Percentiles rank a stretch among this genome's conserved stretches.
These are phyloP conservation scores for Sphaerodactylus townsendi DNA, from an alignment of 2,113 vertebrate species.

Conservation along the genomic window DNA sequence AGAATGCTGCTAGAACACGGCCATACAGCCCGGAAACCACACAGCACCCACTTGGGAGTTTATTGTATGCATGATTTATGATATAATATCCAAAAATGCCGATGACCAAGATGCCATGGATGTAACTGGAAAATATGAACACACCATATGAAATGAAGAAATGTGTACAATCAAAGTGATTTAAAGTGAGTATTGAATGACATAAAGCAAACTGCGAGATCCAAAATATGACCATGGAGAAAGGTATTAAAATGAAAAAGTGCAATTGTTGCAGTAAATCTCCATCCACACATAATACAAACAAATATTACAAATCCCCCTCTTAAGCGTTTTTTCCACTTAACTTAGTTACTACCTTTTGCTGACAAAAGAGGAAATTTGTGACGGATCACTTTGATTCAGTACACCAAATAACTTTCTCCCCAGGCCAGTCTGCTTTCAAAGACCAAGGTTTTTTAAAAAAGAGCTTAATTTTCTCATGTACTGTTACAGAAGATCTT, in stretches of 20 bases:
- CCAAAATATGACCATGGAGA: not conserved
- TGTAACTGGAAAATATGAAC: not conserved
- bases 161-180: not conserved
- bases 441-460: not conserved
- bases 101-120: not conserved
- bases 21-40: no score
- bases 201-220: not conserved
- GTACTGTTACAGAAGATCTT: not conserved
- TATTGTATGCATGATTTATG: not conserved
- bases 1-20: no score
- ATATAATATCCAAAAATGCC: not conserved
- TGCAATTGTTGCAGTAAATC: not conserved
- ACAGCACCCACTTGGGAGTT: not conserved
- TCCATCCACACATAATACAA: not conserved
- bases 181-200: not conserved
- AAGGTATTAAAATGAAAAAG: not conserved
- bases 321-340: slow-evolving; percentile 11
- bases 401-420: not conserved
- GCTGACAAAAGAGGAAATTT: slow-evolving; percentile 15
- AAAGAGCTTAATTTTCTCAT: not conserved
- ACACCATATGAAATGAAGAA: not conserved
- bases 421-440: not conserved
- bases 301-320: slow-evolving; percentile 13
- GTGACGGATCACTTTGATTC: not conserved
- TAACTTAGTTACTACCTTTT: slow-evolving; percentile 8